Evolutionary conservation across 1,140 invertebrate genomes (phyloP), one percentile per base, ranked within the genome.

Genomic region (Drosophila cardini): DNA sequence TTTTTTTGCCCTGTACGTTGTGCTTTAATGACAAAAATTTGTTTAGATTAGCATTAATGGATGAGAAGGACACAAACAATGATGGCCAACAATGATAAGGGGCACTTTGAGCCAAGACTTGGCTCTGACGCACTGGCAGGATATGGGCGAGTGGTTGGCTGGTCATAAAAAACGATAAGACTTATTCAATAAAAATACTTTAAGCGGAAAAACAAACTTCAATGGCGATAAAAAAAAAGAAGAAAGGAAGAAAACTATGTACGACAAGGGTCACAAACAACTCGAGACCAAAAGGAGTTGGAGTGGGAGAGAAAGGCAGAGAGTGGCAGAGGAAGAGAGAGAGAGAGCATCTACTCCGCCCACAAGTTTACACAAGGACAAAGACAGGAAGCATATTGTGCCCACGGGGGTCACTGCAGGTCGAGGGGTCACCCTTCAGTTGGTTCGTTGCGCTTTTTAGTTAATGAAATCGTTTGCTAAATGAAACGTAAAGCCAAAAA

Each of bases 171-270:
- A 90, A 91, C 80, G 85, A 80, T 84, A 89, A 84, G 77, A 53
- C 70, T 26, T 52, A 90, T 89, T 89, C 80, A 89, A 90, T 90
- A 91, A 91, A 91, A 91, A 85, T 90, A 90, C 83, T 91, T 91
- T 91, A 89, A 89, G 90, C 90, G 90, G 90, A 91, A 91, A 90
- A 91, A 91, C 86, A 91, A 91, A 85, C 90, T 89, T 77, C 72
- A 86, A 82, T 85, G 73, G 72, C 78, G 83, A 87, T 80, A 76
- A 78, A 77, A 86, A 80, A 84, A 53, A 32, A 32, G 48, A 34
- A 42, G 46, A 38, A 60, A 38, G 58, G 15, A 15, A 21, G 42
- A 40, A 55, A 18, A 26, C 50, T 58, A 26, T 26, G 21, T 26
- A 52, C 62, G 58, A 65, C 13, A 63, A 78, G 73, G 78, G 77